Evolutionary conservation across 2,888 invertebrate species (phyloP).

Genomic region (Parnassius orleans): DNA sequence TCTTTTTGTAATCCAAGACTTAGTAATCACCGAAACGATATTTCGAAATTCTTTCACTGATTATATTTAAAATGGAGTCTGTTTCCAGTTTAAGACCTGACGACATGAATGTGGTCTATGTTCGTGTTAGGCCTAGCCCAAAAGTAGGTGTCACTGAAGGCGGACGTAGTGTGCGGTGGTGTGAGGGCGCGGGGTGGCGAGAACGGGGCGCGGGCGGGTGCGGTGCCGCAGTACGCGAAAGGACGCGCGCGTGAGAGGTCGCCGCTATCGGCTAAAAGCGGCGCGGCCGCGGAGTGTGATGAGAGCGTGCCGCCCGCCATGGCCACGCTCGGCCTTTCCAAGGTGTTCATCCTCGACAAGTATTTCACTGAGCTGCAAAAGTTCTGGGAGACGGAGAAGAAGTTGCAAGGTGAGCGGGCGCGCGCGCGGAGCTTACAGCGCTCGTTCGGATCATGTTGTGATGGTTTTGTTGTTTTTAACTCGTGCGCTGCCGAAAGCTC

Average conservation of each 20-base stretch:
- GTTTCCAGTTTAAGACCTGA: not conserved
- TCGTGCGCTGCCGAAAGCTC: constrained; percentile 23
- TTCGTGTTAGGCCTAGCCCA: constrained; percentile 36
- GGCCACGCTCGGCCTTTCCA: constrained; percentile 97
- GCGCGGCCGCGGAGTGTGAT: constrained; percentile 65
- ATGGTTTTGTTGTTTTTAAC: constrained; percentile 15
- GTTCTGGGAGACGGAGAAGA: constrained; percentile 98
- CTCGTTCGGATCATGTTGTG: constrained; percentile 9
- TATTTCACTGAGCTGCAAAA: constrained; percentile 98
- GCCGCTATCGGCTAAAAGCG: constrained; percentile 46
- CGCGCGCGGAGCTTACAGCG: constrained; percentile 14
- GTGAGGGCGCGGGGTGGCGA: constrained; percentile 29
- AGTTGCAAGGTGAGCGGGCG: constrained; percentile 91
- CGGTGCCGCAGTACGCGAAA: constrained; percentile 37
- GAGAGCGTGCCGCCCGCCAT: constrained; percentile 82
- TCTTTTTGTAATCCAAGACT: too few relatives aligned
- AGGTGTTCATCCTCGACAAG: constrained; percentile 98
- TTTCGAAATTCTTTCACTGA: too few relatives aligned
- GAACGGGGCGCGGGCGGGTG: constrained; percentile 29
- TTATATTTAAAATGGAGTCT: too few relatives aligned
- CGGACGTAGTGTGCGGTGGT: constrained; percentile 30
- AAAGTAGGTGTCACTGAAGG: constrained; percentile 41
- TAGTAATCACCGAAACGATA: too few relatives aligned
- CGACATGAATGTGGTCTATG: not conserved
- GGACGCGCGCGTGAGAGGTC: constrained; percentile 56